Percentiles rank a stretch among this genome's conserved stretches.
Evolutionary conservation across 1,140 invertebrate genomes (phyloP).

Genomic region (Bombus superbus): DNA sequence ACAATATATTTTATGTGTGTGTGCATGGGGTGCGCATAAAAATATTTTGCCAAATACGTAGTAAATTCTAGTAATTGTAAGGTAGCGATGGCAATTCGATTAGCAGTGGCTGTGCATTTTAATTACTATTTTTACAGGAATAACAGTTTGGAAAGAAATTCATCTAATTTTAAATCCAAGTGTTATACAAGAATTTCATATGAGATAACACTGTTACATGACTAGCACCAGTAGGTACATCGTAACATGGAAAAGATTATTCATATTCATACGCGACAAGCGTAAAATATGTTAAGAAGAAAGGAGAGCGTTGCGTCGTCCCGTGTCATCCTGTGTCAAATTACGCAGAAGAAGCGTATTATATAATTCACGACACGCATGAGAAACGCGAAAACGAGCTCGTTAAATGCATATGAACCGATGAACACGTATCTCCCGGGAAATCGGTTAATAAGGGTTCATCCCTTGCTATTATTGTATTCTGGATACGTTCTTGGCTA

Average conservation of each 20-base stretch:
- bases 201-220: background rate
- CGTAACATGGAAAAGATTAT: background rate
- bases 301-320: background rate
- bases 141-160: no score
- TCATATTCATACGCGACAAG: background rate
- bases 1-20: no score
- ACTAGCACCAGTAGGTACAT: background rate
- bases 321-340: background rate
- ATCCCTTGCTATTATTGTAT: background rate
- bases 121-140: no score
- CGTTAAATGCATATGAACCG: conserved; percentile 23
- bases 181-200: no score
- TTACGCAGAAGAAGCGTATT: background rate
- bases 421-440: conserved; percentile 17
- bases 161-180: no score
- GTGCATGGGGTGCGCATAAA: no score
- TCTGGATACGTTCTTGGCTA: background rate
- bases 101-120: no score
- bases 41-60: no score
- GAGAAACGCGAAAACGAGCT: conserved; percentile 27
- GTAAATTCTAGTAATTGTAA: no score
- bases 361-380: background rate
- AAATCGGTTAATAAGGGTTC: conserved; percentile 29
- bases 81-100: no score
- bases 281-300: background rate